Evolutionary conservation across 64 coral and sea anemone species (phyloP).

Genomic region (Porites australiensis): DNA sequence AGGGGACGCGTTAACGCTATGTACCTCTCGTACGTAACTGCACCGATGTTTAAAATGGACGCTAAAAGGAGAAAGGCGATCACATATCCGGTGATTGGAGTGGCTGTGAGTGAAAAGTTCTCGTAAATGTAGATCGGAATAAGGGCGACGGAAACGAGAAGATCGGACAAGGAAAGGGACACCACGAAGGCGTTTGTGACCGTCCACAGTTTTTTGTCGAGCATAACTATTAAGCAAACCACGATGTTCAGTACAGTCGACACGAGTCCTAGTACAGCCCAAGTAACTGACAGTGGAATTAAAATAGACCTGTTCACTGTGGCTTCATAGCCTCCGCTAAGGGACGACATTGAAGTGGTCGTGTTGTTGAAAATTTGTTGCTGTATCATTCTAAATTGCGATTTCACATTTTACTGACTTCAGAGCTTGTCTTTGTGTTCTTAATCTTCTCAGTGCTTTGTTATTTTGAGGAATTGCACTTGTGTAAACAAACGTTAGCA

Average conservation of each 20-base stretch:
- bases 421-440: constrained; percentile 1
- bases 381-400: background rate
- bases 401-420: background rate
- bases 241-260: constrained; percentile 54
- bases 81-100: constrained; percentile 65
- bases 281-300: constrained; percentile 53
- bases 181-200: constrained; percentile 84
- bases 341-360: background rate
- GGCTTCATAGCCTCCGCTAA: background rate
- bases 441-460: constrained; percentile 1
- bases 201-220: constrained; percentile 61
- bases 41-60: constrained; percentile 89
- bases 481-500: constrained; percentile 19
- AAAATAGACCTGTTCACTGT: background rate
- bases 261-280: constrained; percentile 53
- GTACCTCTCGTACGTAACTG: constrained; percentile 89
- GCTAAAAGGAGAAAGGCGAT: constrained; percentile 80
- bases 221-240: constrained; percentile 60
- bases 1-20: constrained; percentile 81
- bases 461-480: background rate
- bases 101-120: constrained; percentile 36
- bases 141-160: constrained; percentile 74
- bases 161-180: constrained; percentile 69
- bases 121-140: constrained; percentile 81
- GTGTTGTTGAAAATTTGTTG: constrained; percentile 10